Conservation (phyloP, 2,113 vertebrate genomes). For the Laticauda colubrina region DNA sequence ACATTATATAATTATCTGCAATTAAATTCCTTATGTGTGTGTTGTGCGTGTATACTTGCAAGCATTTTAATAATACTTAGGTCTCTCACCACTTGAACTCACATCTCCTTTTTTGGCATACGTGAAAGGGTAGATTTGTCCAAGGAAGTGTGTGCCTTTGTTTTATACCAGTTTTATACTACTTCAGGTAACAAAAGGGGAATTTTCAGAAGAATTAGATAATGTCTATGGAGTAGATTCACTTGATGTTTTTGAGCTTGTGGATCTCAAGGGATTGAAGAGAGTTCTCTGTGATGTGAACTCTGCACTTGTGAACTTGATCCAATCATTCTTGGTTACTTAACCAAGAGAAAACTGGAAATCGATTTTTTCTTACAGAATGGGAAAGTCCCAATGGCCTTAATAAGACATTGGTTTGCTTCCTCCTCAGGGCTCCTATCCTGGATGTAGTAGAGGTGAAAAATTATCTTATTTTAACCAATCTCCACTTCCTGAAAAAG, state of each 20-base stretch:
- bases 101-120: not conserved
- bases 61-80: not conserved
- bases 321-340: not conserved
- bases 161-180: not conserved
- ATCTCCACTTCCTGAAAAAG: not conserved
- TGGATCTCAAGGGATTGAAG: not conserved
- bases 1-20: not conserved
- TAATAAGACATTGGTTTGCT: not conserved
- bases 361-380: not conserved
- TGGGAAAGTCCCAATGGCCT: not conserved
- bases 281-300: not conserved
- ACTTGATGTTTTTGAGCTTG: not conserved
- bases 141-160: not conserved
- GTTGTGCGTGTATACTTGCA: not conserved
- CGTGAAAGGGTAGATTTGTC: not conserved
- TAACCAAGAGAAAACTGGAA: not conserved
- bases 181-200: not conserved
- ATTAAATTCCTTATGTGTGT: not conserved
- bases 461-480: not conserved
- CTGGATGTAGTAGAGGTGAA: not conserved
- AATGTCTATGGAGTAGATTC: not conserved
- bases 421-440: not conserved
- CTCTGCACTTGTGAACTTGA: not conserved
- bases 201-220: not conserved
- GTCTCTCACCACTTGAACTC: not conserved